Conservation (phyloP, 92 coral and sea anemone species). For the Epizoanthus rinbou region DNA sequence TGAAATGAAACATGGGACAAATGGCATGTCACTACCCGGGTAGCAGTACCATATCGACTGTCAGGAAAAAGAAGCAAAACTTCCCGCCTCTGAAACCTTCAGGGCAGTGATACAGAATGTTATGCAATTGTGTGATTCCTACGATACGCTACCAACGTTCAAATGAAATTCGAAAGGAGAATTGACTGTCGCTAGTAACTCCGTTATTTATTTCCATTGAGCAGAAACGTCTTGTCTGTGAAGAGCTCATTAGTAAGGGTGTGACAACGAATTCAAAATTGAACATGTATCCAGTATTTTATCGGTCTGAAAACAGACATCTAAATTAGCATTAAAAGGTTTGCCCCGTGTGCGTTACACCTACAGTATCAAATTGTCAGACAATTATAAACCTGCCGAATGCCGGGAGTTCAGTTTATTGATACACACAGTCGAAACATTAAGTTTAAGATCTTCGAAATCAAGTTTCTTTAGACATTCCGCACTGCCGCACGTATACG, state of each 20-base stretch:
- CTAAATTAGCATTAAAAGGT: neutral
- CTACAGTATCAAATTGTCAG: slow-evolving; percentile 29
- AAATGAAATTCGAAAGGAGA: neutral
- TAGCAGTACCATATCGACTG: too few relatives aligned
- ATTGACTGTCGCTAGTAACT: slow-evolving; percentile 2
- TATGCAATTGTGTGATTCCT: neutral
- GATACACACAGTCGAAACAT: neutral
- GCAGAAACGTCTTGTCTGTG: neutral
- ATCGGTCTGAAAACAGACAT: neutral
- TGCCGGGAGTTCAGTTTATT: neutral
- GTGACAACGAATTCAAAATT: too few relatives aligned
- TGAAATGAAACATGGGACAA: too few relatives aligned
- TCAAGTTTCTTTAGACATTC: neutral
- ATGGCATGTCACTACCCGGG: too few relatives aligned
- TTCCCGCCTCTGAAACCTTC: too few relatives aligned
- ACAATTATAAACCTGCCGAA: neutral
- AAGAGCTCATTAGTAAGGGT: neutral
- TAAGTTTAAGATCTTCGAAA: neutral
- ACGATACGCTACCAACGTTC: too few relatives aligned
- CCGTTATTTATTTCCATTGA: neutral
- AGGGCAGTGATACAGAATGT: too few relatives aligned
- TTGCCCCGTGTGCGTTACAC: neutral
- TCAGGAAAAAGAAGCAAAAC: too few relatives aligned
- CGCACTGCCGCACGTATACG: neutral
- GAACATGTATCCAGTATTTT: too few relatives aligned